Evolutionary conservation across 2,113 vertebrate species (phyloP), one percentile per base, ranked within the genome.

Genomic region (Shinisaurus crocodilurus): DNA sequence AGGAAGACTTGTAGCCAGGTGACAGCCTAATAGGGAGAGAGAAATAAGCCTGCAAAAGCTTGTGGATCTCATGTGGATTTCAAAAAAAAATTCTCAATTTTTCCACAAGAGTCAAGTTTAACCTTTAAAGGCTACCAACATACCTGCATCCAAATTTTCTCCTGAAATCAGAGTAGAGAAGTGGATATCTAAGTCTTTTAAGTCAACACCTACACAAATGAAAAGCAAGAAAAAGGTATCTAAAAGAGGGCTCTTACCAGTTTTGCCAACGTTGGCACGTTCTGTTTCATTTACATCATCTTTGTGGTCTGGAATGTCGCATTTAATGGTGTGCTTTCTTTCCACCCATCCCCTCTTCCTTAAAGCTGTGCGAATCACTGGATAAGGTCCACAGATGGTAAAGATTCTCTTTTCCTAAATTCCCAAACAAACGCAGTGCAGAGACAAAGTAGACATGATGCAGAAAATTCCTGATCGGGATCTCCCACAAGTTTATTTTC

Each of bases 291-390:
- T 76, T 1, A 60, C 63, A 10, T 37, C 65, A 48, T 69, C 72
- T 65, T 88, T 82, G 85, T 72, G 72, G 60, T 88, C 60, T 32
- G 57, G 76, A 69, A 74, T 65, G 32, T 70, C 67, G 40, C 29
- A 43, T 87, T n/a, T 77, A 63, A n/a, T 10, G n/a, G 45, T 88
- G 77, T 92, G 75, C n/a, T 84, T 96, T 91, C 92, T 96, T 70
- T 97, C 96, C 76, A 95, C 96, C 95, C 94, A 97, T 88, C 96
- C 96, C 85, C 94, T 96, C 82, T 88, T 95, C 2, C 92, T 92
- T 84, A 96, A 92, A 45, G 72, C 6, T 1, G 87, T 54, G 15
- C 94, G 94, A 89, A 96, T 89, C 83, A 96, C 90, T 0, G 95
- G 94, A 45, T 94, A 97, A 29, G 93, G 94, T 18, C 94, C 94